These are phyloP conservation scores for Drosophila formosana DNA, from an alignment of 2,888 invertebrate genomes.

Conservation along the genomic window DNA sequence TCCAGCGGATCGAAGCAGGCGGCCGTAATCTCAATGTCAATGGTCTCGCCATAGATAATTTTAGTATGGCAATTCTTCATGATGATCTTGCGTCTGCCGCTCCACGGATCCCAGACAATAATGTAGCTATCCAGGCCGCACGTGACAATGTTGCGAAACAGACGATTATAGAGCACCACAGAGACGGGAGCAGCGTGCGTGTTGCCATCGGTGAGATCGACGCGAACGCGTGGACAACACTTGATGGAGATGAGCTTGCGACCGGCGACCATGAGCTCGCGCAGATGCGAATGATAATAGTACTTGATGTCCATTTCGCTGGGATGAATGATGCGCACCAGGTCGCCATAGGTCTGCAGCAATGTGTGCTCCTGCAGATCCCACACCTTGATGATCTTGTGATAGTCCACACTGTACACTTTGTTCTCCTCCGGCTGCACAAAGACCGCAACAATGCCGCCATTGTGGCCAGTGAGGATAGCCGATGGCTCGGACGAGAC, in stretches of 20 bases:
- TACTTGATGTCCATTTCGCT: conserved; percentile 87
- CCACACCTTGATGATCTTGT: conserved; percentile 91
- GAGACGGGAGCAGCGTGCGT: conserved; percentile 90
- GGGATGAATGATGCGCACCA: conserved; percentile 88
- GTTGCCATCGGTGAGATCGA: conserved; percentile 90
- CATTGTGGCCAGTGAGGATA: conserved; percentile 89
- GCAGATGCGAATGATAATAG: conserved; percentile 88
- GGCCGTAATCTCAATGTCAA: conserved; percentile 83
- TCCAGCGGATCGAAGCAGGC: conserved; percentile 88
- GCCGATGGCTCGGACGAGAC: conserved; percentile 89
- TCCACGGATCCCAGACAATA: conserved; percentile 92
- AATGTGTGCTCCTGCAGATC: conserved; percentile 89
- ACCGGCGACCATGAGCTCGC: conserved; percentile 89
- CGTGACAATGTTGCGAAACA: conserved; percentile 91
- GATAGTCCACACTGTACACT: conserved; percentile 90
- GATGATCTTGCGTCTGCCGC: conserved; percentile 89
- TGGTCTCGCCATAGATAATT: conserved; percentile 88
- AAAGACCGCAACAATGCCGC: conserved; percentile 89
- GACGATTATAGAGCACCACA: conserved; percentile 90
- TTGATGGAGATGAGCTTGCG: conserved; percentile 88
- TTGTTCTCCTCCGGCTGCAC: conserved; percentile 89
- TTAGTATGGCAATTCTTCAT: conserved; percentile 90
- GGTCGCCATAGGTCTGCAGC: conserved; percentile 89
- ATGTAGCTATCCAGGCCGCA: conserved; percentile 93
- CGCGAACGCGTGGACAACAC: conserved; percentile 89